Evolutionary conservation across 2,797 vertebrate species (phyloP).

Genomic region (Synanceia verrucosa): DNA sequence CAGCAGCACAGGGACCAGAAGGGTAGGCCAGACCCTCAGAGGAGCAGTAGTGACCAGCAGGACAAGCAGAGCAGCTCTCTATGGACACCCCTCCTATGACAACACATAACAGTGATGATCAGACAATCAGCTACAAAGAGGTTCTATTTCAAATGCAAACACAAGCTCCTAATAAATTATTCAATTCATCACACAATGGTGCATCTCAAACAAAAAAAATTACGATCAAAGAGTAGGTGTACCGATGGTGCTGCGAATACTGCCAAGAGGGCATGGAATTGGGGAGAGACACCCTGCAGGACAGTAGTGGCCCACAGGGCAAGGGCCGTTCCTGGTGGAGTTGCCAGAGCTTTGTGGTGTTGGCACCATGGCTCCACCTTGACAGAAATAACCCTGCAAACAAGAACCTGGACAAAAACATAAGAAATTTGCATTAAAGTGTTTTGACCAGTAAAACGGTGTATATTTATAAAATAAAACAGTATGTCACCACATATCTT

Average conservation of each 20-base stretch:
- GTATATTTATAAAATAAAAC: background rate
- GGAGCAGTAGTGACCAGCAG: slow-evolving; percentile 88
- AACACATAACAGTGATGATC: slow-evolving; percentile 11
- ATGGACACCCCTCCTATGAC: slow-evolving; percentile 84
- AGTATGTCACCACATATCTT: background rate
- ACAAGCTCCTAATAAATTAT: background rate
- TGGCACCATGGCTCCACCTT: slow-evolving; percentile 82
- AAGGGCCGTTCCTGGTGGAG: slow-evolving; percentile 85
- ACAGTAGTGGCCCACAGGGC: slow-evolving; percentile 89
- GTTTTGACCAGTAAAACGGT: background rate
- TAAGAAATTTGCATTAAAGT: background rate
- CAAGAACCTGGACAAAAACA: slow-evolving; percentile 81
- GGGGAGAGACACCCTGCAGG: slow-evolving; percentile 84
- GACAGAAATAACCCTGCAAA: slow-evolving; percentile 88
- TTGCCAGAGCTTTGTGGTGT: slow-evolving; percentile 73
- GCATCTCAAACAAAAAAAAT: background rate
- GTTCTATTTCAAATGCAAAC: slow-evolving; percentile 5
- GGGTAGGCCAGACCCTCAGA: slow-evolving; percentile 78
- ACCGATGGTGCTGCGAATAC: slow-evolving; percentile 86
- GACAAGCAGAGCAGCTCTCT: slow-evolving; percentile 87
- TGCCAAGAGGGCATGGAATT: slow-evolving; percentile 87
- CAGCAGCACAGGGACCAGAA: slow-evolving; percentile 83
- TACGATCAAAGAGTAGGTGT: slow-evolving; percentile 46
- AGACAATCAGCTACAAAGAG: background rate
- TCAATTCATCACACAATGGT: background rate